A percentile compares a stretch with the other conserved stretches of the same genome.
Conservation (phyloP, 2,113 vertebrate genomes). For the Phylloscopus trochilus region DNA sequence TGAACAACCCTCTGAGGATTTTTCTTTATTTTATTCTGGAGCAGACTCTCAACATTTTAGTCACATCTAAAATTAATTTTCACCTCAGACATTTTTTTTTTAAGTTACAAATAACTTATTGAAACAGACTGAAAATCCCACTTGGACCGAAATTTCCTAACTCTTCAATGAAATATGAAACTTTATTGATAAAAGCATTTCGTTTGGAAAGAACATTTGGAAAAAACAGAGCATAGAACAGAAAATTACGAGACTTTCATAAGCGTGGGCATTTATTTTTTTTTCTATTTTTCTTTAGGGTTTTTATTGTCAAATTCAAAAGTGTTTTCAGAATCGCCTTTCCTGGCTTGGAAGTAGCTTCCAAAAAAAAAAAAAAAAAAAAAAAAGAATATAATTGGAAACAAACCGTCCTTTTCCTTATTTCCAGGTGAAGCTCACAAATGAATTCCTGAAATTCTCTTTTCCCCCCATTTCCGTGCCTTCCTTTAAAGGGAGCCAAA, state of each 20-base stretch:
- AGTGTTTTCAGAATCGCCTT: not conserved
- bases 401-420: not conserved
- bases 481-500: not conserved
- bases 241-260: not conserved
- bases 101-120: not conserved
- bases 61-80: not conserved
- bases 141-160: not conserved
- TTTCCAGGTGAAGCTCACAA: not conserved
- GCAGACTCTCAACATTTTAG: not conserved
- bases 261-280: not conserved
- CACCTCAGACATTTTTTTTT: not conserved
- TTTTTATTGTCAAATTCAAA: not conserved
- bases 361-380: not conserved
- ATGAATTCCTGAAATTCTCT: not conserved
- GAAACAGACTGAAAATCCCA: not conserved
- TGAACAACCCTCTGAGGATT: not conserved
- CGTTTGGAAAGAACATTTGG: not conserved
- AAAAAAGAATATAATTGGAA: not conserved
- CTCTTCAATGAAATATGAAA: not conserved
- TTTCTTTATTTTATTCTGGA: not conserved
- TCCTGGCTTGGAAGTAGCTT: not conserved
- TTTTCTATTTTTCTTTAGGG: not conserved
- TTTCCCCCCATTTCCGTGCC: fast-evolving
- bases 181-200: not conserved
- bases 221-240: not conserved